A percentile compares a stretch with the other conserved stretches of the same genome.
Evolutionary conservation across 2,113 vertebrate genomes (phyloP).

Genomic region (Aspidoscelis tigris): DNA sequence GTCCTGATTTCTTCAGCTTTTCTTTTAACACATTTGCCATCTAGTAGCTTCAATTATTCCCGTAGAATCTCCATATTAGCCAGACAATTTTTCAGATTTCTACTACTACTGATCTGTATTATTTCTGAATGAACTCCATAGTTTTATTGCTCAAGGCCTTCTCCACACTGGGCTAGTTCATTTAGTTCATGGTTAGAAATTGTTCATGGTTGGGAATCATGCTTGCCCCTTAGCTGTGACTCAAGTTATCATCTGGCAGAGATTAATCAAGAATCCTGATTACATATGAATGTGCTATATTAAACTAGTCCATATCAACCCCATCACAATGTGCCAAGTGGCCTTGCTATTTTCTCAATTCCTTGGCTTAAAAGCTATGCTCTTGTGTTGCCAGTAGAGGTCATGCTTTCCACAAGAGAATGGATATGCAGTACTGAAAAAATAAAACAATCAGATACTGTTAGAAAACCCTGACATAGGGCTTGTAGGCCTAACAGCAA

Average conservation of each 20-base stretch:
- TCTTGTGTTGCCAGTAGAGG: conserved; percentile 15
- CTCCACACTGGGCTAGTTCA: background rate
- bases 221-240: background rate
- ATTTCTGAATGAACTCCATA: background rate
- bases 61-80: no score
- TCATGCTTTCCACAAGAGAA: background rate
- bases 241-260: background rate
- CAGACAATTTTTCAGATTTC: background rate
- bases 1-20: background rate
- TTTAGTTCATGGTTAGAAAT: background rate
- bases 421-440: no score
- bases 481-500: background rate
- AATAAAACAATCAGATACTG: background rate
- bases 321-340: no score
- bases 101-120: background rate
- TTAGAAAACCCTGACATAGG: background rate
- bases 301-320: background rate
- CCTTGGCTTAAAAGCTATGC: background rate
- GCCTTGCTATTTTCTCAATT: background rate
- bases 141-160: background rate
- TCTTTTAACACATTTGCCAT: background rate
- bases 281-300: background rate
- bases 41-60: background rate
- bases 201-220: background rate
- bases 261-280: background rate